Evolutionary conservation across 2,113 vertebrate genomes (phyloP), one percentile per base, ranked within the genome.

Genomic region (Sebastes schlegelii): DNA sequence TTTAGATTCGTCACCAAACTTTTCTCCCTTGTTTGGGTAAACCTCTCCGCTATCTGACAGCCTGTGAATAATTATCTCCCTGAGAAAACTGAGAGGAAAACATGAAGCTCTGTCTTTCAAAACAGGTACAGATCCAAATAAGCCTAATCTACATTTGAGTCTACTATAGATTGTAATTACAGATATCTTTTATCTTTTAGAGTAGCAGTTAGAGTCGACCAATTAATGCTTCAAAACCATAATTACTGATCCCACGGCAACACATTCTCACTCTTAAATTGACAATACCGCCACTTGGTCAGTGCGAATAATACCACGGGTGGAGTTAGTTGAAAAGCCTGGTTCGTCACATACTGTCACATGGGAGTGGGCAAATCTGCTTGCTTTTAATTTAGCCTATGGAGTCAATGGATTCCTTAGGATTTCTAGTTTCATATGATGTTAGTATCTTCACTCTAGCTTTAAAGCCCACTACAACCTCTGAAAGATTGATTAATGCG

Each of bases 31-130:
- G 67, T 90, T 79, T 74, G 34, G 58, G 26, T 67, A 70, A 74
- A 85, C n/a, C 46, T 74, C 61, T 34, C 54, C 1, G 34, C 34
- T 34, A 34, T 74, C 66, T 87, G 85, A 81, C 63, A 76, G 83
- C 21, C 57, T 65, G 13, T n/a, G 61, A 84, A 80, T 79, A 64
- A 76, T 86, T 66, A 63, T 51, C 65, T 63, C 68, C 51, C 46
- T 19, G 54, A 76, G 55, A 65, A 70, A 69, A 74, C 16, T 10
- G 48, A 67, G 72, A 48, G 8, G 13, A 70, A 82, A 87, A 67
- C 61, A 69, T 67, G 16, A 84, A 83, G 70, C 3, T 16, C 43
- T 16, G 64, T 49, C 23, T 80, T 70, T 79, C 6, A 79, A 66
- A 83, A 75, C 34, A 34, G 34, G 34, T 74, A 86, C 73, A 85